A percentile compares a stretch with the other conserved stretches of the same genome.
phyloP scores from a whole-genome alignment of 2,888 invertebrate genomes.

The Amphimallon solstitiale region DNA sequence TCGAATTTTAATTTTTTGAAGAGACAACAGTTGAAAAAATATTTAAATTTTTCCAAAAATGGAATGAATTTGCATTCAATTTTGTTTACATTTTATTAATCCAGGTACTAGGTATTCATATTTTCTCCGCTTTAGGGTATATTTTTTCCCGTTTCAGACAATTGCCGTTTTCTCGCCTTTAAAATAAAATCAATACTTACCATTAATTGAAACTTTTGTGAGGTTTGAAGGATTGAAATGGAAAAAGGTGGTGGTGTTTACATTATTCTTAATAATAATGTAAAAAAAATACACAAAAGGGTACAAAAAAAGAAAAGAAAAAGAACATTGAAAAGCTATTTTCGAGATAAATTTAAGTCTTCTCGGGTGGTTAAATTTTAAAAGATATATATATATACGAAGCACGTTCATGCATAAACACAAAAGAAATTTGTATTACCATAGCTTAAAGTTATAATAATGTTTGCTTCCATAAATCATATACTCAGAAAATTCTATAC shows the following conservation, averaged over 20 bases:
- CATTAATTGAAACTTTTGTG: constrained; percentile 16
- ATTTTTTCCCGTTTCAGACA: background rate
- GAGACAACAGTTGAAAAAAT: background rate
- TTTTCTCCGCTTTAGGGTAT: background rate
- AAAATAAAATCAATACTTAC: background rate
- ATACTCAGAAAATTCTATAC: too few species aligned
- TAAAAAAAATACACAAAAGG: background rate
- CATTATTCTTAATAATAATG: background rate
- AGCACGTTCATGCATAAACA: too few species aligned
- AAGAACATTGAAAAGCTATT: too few species aligned
- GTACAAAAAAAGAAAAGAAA: too few species aligned
- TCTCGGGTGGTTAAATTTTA: too few species aligned
- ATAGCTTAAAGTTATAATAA: too few species aligned
- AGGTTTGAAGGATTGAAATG: background rate
- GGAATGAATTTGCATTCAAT: background rate
- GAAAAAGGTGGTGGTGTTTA: constrained; percentile 10
- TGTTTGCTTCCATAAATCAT: too few species aligned
- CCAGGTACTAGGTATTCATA: background rate
- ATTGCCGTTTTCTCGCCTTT: background rate
- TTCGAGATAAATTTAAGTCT: too few species aligned
- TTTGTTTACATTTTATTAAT: constrained; percentile 16
- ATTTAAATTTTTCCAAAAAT: background rate
- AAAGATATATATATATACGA: too few species aligned
- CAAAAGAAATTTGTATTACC: too few species aligned
- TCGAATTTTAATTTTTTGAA: too few species aligned